A percentile compares a stretch with the other conserved stretches of the same genome.
Conservation (phyloP, 2,113 vertebrate species). For the Quiscalus mexicanus region DNA sequence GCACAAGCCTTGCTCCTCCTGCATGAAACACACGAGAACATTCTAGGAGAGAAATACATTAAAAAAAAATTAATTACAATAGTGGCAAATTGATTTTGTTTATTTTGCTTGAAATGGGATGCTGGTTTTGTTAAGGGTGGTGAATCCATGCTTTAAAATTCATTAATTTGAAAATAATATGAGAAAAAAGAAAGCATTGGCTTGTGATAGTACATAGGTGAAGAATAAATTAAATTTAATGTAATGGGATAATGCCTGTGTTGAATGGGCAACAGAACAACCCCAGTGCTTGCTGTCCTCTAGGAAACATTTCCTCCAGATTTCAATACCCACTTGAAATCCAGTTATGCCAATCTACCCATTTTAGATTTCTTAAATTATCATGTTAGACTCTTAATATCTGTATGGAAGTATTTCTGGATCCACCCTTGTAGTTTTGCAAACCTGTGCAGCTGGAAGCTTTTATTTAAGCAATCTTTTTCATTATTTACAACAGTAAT, state of each 20-base stretch:
- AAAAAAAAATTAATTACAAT: neutral
- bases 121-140: neutral
- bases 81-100: neutral
- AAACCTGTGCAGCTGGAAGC: neutral
- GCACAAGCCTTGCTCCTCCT: conserved; percentile 88
- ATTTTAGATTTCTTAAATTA: neutral
- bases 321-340: neutral
- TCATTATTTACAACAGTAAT: neutral
- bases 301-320: neutral
- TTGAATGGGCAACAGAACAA: neutral
- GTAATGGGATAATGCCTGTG: neutral
- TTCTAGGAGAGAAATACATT: conserved; percentile 72
- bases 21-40: conserved; percentile 88
- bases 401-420: neutral
- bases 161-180: neutral
- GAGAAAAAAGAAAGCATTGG: neutral
- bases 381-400: neutral
- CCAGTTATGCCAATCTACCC: neutral
- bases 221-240: neutral
- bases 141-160: neutral
- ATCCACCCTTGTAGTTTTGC: neutral
- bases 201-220: neutral
- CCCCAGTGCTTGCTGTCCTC: neutral
- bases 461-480: neutral
- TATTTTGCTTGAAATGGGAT: neutral